Base-by-base conservation (phyloP, 2,888 invertebrate species). In the Geophilus truncorum region DNA sequence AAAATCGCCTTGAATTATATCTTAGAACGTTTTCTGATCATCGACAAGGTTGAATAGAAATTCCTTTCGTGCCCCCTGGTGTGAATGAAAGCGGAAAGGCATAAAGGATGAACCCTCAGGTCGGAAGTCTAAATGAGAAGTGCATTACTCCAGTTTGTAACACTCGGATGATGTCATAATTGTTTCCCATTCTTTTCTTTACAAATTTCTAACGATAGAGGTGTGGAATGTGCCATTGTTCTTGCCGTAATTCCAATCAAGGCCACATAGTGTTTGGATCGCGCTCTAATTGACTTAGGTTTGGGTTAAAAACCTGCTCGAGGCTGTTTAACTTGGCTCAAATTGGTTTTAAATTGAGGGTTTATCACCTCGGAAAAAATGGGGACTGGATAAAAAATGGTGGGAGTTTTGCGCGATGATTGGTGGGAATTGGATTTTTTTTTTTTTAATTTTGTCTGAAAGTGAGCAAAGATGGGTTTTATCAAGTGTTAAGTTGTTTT, bases 301-400 rank as follows among this genome's bases (percentile, higher is more conserved):
- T 40, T 57, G n/a, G 57, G 57, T 57, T 57, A 57, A 57, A 57
- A 57, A 57, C 57, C 57, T 57, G 57, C 57, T 57, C 57, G 57
- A 18, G 57, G 57, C 57, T 23, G 18, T 57, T 57, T 57, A 57
- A 57, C 21, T 21, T 21, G 18, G 21, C 40, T 40, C 18, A 57
- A 57, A 57, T 57, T 57, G 57, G 57, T 57, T 57, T 57, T 57
- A 57, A 57, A 57, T 57, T 57, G 57, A 57, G 57, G 57, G 57
- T 57, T 57, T 57, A 57, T 57, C 57, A 57, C 57, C 23, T 57
- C 15, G n/a, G 15, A 23, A 62, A 28, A 62, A 62, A 23, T 12
- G 62, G 62, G 57, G 4, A 57, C 12, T 21, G 15, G 12, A 25
- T 5, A 23, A 25, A 23, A 62, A 62, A 62, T 57, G 6, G 62